Evolutionary conservation across 2,113 vertebrate genomes (phyloP).

Genomic region (Brachionichthys hirsutus): DNA sequence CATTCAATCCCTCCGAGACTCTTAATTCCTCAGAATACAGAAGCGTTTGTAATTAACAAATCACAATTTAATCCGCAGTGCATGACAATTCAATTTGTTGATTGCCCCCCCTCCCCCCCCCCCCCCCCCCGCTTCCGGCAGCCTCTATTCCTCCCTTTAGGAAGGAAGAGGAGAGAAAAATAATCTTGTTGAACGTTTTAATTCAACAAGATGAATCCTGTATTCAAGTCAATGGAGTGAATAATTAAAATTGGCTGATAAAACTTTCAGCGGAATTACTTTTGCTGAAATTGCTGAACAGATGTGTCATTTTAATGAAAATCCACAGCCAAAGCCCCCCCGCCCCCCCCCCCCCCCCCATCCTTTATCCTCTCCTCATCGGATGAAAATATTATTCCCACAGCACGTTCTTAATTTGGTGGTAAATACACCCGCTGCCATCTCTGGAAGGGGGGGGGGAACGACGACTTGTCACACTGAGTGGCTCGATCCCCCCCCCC

Average conservation of each 20-base stretch:
- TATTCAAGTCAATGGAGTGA: conserved; percentile 99
- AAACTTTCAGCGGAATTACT: conserved; percentile 99
- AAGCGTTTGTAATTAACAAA: conserved; percentile 97
- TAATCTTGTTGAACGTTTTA: conserved; percentile 98
- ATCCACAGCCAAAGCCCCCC: conserved; percentile 97
- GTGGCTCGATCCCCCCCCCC: conserved; percentile 98
- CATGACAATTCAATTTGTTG: conserved; percentile 99
- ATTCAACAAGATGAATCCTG: conserved; percentile 99
- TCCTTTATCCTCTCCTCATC: conserved; percentile 90
- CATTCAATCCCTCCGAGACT: conserved; percentile 87
- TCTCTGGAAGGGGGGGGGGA: conserved; percentile 86
- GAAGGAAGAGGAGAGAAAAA: conserved; percentile 65
- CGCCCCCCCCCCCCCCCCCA: conserved; percentile 85
- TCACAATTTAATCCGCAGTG: conserved; percentile 97
- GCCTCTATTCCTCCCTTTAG: conserved; percentile 57
- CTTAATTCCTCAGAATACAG: conserved; percentile 90
- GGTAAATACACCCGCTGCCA: conserved; percentile 98
- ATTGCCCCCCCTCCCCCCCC: conserved; percentile 79
- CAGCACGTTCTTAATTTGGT: conserved; percentile 98
- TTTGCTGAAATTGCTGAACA: conserved; percentile 99
- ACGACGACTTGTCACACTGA: conserved; percentile 99
- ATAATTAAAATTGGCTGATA: conserved; percentile 99
- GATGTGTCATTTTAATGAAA: conserved; percentile 99
- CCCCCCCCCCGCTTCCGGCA: conserved; percentile 3
- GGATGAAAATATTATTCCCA: conserved; percentile 99